Base-by-base conservation (phyloP, 2,888 invertebrate genomes). In the Merodon equestris region DNA sequence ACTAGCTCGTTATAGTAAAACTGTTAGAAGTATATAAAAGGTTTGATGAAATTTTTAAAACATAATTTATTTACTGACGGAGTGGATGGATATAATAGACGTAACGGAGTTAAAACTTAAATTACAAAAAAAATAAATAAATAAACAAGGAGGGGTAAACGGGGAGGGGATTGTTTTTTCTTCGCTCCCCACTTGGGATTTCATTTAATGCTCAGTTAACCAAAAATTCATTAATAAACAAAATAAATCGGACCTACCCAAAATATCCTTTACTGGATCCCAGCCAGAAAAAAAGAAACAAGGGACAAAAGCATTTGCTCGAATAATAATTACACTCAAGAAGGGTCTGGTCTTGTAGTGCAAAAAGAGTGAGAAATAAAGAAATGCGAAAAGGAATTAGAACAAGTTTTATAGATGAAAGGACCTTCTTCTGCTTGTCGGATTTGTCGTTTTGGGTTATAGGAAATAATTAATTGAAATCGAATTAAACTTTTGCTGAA, bases 201-300 rank as follows among this genome's bases (percentile, higher is more conserved):
- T 70, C 70, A 79, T 79, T 79, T 79, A 79, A 79, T 79, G 79
- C 79, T 54, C 79, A 79, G 79, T 79, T 79, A 79, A 79, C 79
- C 79, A 74, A 74, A 79, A 74, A 74, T 79, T 79, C 74, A 79
- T 79, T 79, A 79, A 79, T 79, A 79, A 79, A 79, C 74, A 79
- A 74, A 79, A 79, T 79, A 79, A 79, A 79, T 70, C 58, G 79
- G 79, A 70, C 79, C 63, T 70, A 63, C 48, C 64, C 61, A 47
- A 34, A 44, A 45, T 44, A 45, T 64, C 74, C 58, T 7, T 40
- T 10, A n/a, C 14, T 17, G 47, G 63, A 34, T 51, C n/a, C n/a
- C n/a, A n/a, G n/a, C n/a, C 54, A 48, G 58, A 79, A 60, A 70
- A 74, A 63, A 68, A 27, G 27, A 4, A 27, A 7, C 72, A 68